Evolutionary conservation across 2,888 invertebrate species (phyloP).

Genomic region (Itoplectis maculator): DNA sequence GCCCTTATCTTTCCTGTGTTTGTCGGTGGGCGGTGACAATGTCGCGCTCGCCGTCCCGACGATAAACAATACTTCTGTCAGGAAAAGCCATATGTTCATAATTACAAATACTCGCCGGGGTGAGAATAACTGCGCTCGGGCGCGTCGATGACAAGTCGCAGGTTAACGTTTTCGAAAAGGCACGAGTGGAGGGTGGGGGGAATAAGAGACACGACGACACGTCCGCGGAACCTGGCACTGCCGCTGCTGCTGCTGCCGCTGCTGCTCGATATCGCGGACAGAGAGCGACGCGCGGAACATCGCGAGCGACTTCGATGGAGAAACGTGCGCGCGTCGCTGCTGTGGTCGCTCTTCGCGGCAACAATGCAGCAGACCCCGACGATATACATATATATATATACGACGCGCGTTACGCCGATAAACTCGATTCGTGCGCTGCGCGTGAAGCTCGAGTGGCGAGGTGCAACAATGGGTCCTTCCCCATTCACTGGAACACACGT

Average conservation of each 20-base stretch:
- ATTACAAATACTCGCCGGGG: slow-evolving; percentile 46
- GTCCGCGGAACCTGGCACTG: too few species aligned
- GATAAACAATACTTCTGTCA: slow-evolving; percentile 61
- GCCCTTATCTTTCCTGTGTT: slow-evolving; percentile 66
- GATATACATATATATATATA: too few species aligned
- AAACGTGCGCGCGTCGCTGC: too few species aligned
- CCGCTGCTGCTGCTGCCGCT: too few species aligned
- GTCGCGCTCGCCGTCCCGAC: slow-evolving; percentile 63
- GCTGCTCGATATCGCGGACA: too few species aligned
- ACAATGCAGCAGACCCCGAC: too few species aligned
- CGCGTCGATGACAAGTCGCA: background rate
- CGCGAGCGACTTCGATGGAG: too few species aligned
- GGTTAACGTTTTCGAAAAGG: slow-evolving; percentile 1
- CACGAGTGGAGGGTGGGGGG: background rate
- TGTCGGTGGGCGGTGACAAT: slow-evolving; percentile 71
- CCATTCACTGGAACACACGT: too few species aligned
- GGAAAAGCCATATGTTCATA: slow-evolving; percentile 67
- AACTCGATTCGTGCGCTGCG: background rate
- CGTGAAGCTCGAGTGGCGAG: background rate
- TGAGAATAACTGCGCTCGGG: slow-evolving; percentile 9
- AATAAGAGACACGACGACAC: too few species aligned
- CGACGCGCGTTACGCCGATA: background rate
- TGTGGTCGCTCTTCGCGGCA: too few species aligned
- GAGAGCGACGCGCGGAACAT: too few species aligned
- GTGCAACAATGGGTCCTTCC: background rate